These are phyloP conservation scores for Cottus gobio DNA, from an alignment of 2,113 vertebrate genomes.

Conservation along the genomic window DNA sequence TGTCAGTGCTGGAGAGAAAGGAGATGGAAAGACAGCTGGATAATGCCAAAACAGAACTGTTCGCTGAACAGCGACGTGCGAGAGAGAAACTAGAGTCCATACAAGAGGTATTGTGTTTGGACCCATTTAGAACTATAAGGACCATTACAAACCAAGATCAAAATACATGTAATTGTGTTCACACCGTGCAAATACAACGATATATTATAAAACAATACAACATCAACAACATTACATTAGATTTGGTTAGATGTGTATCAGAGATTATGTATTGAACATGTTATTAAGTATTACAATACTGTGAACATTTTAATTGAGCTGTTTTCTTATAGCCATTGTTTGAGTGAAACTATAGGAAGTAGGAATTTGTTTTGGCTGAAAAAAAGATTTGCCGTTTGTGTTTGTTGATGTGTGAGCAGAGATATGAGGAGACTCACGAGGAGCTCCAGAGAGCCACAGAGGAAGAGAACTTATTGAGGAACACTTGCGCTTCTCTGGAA, in stretches of 20 bases:
- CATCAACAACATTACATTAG: background rate
- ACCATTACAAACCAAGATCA: background rate
- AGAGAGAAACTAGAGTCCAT: conserved; percentile 76
- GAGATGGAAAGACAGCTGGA: conserved; percentile 80
- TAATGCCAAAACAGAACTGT: conserved; percentile 74
- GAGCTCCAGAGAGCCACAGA: conserved; percentile 76
- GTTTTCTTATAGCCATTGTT: background rate
- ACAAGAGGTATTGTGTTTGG: conserved; percentile 74
- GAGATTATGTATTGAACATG: too few relatives aligned
- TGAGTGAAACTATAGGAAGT: background rate
- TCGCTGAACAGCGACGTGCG: conserved; percentile 77
- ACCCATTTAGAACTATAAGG: background rate
- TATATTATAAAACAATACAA: background rate
- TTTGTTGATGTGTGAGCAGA: conserved; percentile 65
- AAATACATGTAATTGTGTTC: background rate
- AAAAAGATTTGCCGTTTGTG: background rate
- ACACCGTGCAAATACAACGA: background rate
- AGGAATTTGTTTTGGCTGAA: background rate
- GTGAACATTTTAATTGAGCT: background rate
- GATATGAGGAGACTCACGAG: conserved; percentile 77
- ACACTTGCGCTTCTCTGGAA: conserved; percentile 73
- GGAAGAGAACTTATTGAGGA: conserved; percentile 66
- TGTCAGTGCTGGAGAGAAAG: conserved; percentile 78
- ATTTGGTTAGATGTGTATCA: background rate
- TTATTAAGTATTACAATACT: background rate